These are phyloP conservation scores for Dendronephthya gigantea DNA, from an alignment of 64 coral and sea anemone species.

Conservation along the genomic window DNA sequence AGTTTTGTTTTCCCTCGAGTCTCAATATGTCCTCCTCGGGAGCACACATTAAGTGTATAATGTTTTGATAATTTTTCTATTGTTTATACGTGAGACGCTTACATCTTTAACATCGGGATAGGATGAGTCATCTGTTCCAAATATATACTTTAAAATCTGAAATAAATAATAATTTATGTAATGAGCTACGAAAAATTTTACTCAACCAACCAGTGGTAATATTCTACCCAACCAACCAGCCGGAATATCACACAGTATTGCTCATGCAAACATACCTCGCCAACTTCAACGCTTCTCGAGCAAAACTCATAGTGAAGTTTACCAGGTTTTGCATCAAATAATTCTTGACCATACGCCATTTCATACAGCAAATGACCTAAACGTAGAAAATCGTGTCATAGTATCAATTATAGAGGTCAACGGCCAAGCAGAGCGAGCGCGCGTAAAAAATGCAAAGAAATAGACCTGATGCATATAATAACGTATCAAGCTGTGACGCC, in stretches of 20 bases:
- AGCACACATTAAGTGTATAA: neutral
- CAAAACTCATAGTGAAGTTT: conserved; percentile 6
- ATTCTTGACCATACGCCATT: conserved; percentile 6
- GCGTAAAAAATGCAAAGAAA: no score
- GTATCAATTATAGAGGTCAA: no score
- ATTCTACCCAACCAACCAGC: no score
- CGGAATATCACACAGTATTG: no score
- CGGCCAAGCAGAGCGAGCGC: no score
- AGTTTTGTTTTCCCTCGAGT: no score
- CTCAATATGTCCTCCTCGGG: no score
- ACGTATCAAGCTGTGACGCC: no score
- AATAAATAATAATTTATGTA: neutral
- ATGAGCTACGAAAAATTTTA: no score
- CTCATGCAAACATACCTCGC: neutral
- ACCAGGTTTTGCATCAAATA: conserved; percentile 12
- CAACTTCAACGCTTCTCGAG: conserved; percentile 10
- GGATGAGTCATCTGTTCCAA: neutral
- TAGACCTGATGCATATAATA: no score
- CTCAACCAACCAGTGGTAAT: no score
- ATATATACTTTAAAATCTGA: conserved; percentile 7
- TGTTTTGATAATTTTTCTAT: neutral
- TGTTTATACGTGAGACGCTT: neutral
- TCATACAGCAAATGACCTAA: conserved; percentile 10
- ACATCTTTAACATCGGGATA: neutral
- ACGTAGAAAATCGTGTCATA: neutral